A percentile compares a stretch with the other conserved stretches of the same genome.
These are phyloP conservation scores for Himalopsyche kuldschensis DNA, from an alignment of 2,888 invertebrate genomes.

Conservation along the genomic window DNA sequence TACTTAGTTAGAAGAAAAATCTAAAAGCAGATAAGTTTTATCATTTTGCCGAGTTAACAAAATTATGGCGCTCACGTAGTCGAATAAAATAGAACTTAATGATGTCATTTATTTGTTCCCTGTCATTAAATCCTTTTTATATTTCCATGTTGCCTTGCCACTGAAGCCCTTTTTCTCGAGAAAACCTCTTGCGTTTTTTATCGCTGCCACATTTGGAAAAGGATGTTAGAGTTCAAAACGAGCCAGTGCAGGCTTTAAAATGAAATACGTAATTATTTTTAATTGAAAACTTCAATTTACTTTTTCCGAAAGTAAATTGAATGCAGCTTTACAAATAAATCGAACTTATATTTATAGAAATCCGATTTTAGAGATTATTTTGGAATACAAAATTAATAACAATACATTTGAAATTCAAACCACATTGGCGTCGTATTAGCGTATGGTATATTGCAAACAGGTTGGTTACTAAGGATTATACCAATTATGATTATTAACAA, in stretches of 20 bases:
- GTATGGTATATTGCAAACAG: too few species aligned
- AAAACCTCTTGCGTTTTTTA: slow-evolving; percentile 4
- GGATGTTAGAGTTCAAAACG: background rate
- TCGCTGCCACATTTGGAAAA: background rate
- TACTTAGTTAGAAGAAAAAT: background rate
- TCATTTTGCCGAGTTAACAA: background rate
- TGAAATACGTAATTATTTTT: background rate
- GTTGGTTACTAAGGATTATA: too few species aligned
- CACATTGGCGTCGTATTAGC: too few species aligned
- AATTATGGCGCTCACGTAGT: background rate
- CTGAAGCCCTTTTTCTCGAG: slow-evolving; percentile 27
- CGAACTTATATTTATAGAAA: too few species aligned
- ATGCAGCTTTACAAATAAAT: too few species aligned
- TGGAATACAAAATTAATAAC: too few species aligned
- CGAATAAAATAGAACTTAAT: background rate
- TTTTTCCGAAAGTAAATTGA: too few species aligned
- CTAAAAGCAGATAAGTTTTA: background rate
- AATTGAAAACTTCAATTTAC: background rate
- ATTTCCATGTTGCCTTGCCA: slow-evolving; percentile 19
- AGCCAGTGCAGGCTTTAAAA: background rate
- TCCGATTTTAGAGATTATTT: too few species aligned
- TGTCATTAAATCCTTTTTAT: slow-evolving; percentile 34
- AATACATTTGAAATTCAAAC: too few species aligned
- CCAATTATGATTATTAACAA: too few species aligned
- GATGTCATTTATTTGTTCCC: slow-evolving; percentile 30